Percentiles rank a stretch among this genome's conserved stretches.
Evolutionary conservation across 2,113 vertebrate genomes (phyloP).

Genomic region (Apteryx mantelli): DNA sequence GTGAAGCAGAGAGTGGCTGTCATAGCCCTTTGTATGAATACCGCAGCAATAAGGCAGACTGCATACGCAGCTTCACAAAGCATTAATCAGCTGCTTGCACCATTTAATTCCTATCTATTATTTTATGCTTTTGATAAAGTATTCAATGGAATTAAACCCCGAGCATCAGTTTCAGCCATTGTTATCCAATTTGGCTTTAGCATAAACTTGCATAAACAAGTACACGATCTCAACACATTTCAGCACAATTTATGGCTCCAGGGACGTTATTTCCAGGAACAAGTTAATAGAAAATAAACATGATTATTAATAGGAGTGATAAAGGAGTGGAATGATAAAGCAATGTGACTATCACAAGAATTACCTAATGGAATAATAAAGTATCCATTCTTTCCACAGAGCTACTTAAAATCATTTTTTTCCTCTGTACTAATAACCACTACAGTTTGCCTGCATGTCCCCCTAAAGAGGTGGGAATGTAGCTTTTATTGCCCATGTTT

Average conservation of each 20-base stretch:
- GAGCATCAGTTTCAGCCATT: slow-evolving; percentile 16
- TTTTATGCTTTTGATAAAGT: slow-evolving; percentile 28
- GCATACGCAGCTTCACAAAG: slow-evolving; percentile 1
- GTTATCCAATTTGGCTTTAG: slow-evolving; percentile 44
- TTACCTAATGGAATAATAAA: background rate
- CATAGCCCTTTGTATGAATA: slow-evolving; percentile 45
- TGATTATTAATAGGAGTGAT: slow-evolving; percentile 42
- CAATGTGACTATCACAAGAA: background rate
- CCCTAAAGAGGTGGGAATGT: background rate
- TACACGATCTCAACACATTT: slow-evolving; percentile 24
- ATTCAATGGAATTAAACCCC: slow-evolving; percentile 38
- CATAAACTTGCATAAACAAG: slow-evolving; percentile 1
- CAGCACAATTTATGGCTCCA: slow-evolving; percentile 35
- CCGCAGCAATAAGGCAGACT: slow-evolving; percentile 27
- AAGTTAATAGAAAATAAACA: slow-evolving; percentile 23
- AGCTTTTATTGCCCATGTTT: background rate
- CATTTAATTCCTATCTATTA: slow-evolving; percentile 57
- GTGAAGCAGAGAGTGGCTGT: slow-evolving; percentile 43
- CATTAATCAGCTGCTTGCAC: background rate
- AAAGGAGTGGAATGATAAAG: slow-evolving; percentile 26
- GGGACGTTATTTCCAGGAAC: slow-evolving; percentile 32
- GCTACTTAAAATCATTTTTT: background rate
- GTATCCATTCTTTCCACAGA: background rate
- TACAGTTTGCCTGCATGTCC: background rate
- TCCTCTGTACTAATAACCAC: background rate